Percentiles rank a stretch among this genome's conserved stretches.
These are phyloP conservation scores for Gambelia wislizenii DNA, from an alignment of 2,797 vertebrate species.

Conservation along the genomic window DNA sequence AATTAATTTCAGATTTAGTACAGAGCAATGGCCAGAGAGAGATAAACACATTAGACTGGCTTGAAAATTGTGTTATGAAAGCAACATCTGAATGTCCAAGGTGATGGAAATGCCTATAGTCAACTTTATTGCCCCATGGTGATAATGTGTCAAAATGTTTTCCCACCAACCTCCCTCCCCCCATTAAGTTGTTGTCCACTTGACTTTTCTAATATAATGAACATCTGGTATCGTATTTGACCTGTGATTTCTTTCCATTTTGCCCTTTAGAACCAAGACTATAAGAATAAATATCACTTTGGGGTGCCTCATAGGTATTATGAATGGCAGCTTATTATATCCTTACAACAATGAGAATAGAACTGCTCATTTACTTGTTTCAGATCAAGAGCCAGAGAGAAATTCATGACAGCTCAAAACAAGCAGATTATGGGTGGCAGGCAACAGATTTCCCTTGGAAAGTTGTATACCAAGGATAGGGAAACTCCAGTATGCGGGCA, in stretches of 20 bases:
- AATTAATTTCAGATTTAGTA: slow-evolving; percentile 31
- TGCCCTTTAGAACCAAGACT: not conserved
- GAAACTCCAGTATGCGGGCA: too few species aligned
- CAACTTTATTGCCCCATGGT: slow-evolving; percentile 2
- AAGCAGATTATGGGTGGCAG: not conserved
- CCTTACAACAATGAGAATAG: not conserved
- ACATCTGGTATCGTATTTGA: not conserved
- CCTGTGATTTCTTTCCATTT: not conserved
- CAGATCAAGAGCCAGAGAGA: not conserved
- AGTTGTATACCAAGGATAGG: too few species aligned
- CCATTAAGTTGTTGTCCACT: slow-evolving; percentile 9
- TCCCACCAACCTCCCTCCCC: not conserved
- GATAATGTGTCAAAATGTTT: slow-evolving; percentile 22
- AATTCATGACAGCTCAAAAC: not conserved
- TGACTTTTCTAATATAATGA: slow-evolving; percentile 6
- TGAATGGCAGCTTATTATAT: not conserved
- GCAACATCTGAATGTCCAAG: not conserved
- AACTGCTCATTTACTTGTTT: not conserved
- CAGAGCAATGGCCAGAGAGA: not conserved
- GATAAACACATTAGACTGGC: slow-evolving; percentile 1
- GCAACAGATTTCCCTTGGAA: not conserved
- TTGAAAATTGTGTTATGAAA: not conserved
- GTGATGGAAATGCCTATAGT: not conserved
- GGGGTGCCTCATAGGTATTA: not conserved
- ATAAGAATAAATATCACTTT: not conserved